Conservation (phyloP, 2,888 invertebrate genomes). For the Alentia gelatinosa region DNA sequence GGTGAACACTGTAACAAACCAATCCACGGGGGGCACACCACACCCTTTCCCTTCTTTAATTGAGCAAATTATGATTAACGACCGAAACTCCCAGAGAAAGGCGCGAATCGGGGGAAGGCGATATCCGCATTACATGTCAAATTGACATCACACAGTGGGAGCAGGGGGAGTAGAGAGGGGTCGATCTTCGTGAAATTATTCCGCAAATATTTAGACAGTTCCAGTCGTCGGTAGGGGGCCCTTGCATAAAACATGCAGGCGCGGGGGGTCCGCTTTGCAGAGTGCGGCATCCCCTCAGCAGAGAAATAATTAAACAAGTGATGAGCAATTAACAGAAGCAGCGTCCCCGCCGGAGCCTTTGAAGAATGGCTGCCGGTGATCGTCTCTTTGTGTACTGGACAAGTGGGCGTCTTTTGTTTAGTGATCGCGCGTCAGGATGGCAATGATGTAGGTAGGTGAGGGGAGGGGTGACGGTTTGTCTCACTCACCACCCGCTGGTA, state of each 20-base stretch:
- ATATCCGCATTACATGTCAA: constrained; percentile 31
- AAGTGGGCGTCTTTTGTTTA: not conserved
- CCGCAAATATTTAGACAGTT: constrained; percentile 47
- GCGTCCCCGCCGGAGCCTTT: not conserved
- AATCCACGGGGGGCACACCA: not conserved
- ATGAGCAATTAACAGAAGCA: constrained; percentile 24
- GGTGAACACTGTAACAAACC: not conserved
- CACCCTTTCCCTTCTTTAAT: not conserved
- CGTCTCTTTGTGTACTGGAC: not conserved
- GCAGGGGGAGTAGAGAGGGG: too few species aligned
- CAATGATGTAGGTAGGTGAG: not conserved
- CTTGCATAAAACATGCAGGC: constrained; percentile 35
- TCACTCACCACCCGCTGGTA: not conserved
- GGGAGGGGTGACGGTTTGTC: not conserved
- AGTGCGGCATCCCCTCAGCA: not conserved
- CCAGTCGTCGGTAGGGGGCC: not conserved
- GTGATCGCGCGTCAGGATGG: not conserved
- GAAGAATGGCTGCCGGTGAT: not conserved
- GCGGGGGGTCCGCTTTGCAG: not conserved
- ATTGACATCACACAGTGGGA: constrained; percentile 7
- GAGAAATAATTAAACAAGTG: constrained; percentile 24
- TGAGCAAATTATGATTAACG: constrained; percentile 29
- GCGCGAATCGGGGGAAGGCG: not conserved
- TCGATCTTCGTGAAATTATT: constrained; percentile 20
- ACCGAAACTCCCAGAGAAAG: not conserved